These are phyloP conservation scores for Plotosus lineatus DNA, from an alignment of 2,113 vertebrate species.

Conservation along the genomic window DNA sequence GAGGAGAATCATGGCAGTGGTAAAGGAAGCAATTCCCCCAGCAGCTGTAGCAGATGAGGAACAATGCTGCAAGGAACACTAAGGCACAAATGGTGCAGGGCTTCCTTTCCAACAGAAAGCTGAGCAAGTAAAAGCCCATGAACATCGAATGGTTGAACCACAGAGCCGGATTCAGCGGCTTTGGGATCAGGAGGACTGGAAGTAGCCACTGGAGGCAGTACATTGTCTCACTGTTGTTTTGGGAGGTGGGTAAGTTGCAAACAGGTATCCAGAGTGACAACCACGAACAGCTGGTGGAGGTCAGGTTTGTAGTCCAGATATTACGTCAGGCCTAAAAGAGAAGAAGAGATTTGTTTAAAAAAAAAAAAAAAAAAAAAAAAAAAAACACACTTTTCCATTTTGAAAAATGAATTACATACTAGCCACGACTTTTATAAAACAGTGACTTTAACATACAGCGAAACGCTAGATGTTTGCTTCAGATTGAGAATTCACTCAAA, in stretches of 20 bases:
- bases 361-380: background rate
- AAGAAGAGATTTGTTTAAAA: conserved; percentile 1
- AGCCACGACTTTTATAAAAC: background rate
- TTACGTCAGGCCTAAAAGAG: conserved; percentile 49
- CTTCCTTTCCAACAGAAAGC: conserved; percentile 98
- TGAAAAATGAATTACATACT: background rate
- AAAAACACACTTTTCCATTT: background rate
- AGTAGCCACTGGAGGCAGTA: conserved; percentile 99
- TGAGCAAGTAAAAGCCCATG: conserved; percentile 99
- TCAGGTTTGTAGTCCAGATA: conserved; percentile 24
- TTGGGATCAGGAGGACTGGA: conserved; percentile 97
- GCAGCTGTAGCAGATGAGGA: conserved; percentile 99
- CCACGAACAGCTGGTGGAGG: conserved; percentile 36
- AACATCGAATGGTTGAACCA: conserved; percentile 99
- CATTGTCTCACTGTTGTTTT: conserved; percentile 69
- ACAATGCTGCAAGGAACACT: conserved; percentile 95
- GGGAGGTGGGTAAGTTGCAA: conserved; percentile 27
- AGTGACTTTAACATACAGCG: no score
- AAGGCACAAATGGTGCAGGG: conserved; percentile 99
- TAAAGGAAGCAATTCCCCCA: conserved; percentile 99
- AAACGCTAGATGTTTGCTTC: no score
- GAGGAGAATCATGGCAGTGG: conserved; percentile 89
- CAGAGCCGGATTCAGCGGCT: conserved; percentile 94
- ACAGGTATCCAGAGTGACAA: conserved; percentile 38
- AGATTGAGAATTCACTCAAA: no score